These are phyloP conservation scores for Pollenia amentaria DNA, from an alignment of 2,888 invertebrate genomes.

Conservation along the genomic window DNA sequence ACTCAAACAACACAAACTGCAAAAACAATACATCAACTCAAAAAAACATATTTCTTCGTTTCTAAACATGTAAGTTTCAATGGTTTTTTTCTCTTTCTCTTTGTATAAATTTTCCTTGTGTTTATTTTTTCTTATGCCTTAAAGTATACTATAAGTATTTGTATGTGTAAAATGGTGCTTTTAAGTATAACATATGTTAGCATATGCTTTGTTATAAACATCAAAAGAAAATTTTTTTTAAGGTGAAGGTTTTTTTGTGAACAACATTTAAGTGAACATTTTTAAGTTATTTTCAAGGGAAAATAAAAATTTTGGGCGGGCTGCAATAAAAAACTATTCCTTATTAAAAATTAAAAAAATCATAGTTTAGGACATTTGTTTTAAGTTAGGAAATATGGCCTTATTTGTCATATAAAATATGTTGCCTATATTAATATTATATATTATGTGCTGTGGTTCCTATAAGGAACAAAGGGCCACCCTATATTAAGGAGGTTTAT, in stretches of 20 bases:
- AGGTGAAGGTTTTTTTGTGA: conserved; percentile 2
- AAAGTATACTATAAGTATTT: conserved; percentile 32
- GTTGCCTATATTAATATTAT: too few relatives aligned
- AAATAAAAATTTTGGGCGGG: too few relatives aligned
- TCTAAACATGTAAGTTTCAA: conserved; percentile 68
- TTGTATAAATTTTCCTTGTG: not conserved
- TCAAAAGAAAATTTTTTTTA: not conserved
- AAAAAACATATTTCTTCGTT: conserved; percentile 42
- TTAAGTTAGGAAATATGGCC: too few relatives aligned
- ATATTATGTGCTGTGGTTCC: too few relatives aligned
- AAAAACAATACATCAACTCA: conserved; percentile 28
- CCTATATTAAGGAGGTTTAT: too few relatives aligned
- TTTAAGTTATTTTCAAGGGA: not conserved
- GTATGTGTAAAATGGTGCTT: conserved; percentile 21
- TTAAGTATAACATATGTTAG: conserved; percentile 60
- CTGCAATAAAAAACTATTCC: too few relatives aligned
- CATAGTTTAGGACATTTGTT: too few relatives aligned
- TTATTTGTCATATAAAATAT: too few relatives aligned
- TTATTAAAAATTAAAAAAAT: too few relatives aligned
- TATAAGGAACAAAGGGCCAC: too few relatives aligned
- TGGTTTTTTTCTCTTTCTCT: not conserved
- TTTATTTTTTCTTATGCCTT: conserved; percentile 15
- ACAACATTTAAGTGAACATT: not conserved
- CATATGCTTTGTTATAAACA: conserved; percentile 46
- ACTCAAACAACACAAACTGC: conserved; percentile 27